Base-by-base conservation (phyloP, 2,888 invertebrate species). In the Yponomeuta malinellus region DNA sequence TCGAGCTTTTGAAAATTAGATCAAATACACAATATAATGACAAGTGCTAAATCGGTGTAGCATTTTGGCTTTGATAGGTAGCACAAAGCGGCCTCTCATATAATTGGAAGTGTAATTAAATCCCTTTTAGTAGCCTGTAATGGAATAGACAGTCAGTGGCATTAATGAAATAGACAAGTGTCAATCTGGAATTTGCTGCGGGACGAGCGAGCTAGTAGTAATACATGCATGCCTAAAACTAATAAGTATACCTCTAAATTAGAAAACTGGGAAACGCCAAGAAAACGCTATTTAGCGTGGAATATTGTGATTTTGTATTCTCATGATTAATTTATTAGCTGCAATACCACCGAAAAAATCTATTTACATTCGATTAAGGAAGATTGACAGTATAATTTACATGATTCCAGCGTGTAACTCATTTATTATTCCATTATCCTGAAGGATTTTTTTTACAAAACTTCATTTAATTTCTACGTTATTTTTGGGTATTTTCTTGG, bases 311-410 rank as follows among this genome's bases (percentile, higher is more conserved):
- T 72, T 73, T 73, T 76, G 71, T 68, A 8, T 43, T 69, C 71
- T 67, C 67, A 76, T 76, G 74, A 74, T 76, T 75, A 75, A 76
- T 76, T 75, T 75, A 77, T 77, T 77, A 74, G 75, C 74, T 76
- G 75, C 74, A 75, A 33, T 76, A 76, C 23, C 43, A 33, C 67
- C 67, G 67, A 79, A 76, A 75, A 77, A 78, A 73, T 76, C 76
- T 78, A 77, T 78, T 81, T 79, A 78, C 77, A 79, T 79, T 80
- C 78, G 75, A 78, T 80, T 78, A 77, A 76, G 74, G 74, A 75
- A 74, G 79, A 80, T 76, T 79, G 82, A 78, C 78, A 78, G 76
- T 74, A 70, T 76, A 75, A 80, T 82, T 81, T 79, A 78, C 79
- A 78, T 75, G 77, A 75, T 75, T 76, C 69, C 68, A 71, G 70